These are phyloP conservation scores for Ptilonorhynchus violaceus DNA, from an alignment of 2,113 vertebrate species.

Conservation along the genomic window DNA sequence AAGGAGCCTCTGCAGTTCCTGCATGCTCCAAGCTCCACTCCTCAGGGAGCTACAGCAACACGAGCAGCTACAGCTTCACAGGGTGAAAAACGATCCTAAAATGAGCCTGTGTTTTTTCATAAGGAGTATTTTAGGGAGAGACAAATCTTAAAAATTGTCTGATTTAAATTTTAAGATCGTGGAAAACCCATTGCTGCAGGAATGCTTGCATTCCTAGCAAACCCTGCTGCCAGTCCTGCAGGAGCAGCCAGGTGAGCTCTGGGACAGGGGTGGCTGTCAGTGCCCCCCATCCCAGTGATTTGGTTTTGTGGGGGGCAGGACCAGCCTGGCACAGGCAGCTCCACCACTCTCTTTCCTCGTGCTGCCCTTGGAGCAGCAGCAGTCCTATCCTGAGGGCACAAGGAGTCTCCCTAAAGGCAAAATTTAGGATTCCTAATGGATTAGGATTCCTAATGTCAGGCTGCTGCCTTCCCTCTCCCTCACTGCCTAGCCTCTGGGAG, in stretches of 20 bases:
- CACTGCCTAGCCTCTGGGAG: background rate
- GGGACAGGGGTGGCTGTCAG: background rate
- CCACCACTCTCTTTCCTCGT: fast-evolving
- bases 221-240: background rate
- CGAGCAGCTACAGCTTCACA: background rate
- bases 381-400: fast-evolving
- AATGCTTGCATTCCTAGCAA: background rate
- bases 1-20: background rate
- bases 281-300: background rate
- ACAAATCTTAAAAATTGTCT: background rate
- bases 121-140: background rate
- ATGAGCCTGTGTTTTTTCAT: background rate
- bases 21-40: fast-evolving
- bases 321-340: background rate
- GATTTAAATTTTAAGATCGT: background rate
- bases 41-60: background rate
- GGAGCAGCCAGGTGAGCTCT: background rate
- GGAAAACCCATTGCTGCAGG: background rate
- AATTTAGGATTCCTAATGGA: background rate
- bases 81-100: background rate
- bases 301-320: background rate
- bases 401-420: background rate
- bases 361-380: background rate
- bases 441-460: background rate
- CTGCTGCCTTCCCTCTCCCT: background rate